A percentile compares a stretch with the other conserved stretches of the same genome.
Conservation (phyloP, 2,797 vertebrate genomes). For the Silurus aristotelis region DNA sequence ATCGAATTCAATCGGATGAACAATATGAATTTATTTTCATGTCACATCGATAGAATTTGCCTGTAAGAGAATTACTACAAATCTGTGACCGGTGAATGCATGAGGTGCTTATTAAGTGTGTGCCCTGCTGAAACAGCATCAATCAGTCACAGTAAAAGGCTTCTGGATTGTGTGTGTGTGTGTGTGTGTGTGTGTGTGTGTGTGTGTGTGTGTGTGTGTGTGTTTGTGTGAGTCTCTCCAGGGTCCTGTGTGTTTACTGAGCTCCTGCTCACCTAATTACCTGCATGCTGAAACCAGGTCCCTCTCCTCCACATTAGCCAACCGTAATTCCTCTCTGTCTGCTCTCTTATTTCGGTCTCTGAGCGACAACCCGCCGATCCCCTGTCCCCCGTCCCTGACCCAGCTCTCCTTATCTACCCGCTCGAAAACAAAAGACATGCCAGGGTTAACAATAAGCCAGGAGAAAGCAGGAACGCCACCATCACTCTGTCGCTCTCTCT, state of each 20-base stretch:
- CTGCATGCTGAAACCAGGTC: slow-evolving; percentile 61
- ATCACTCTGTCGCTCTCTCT: slow-evolving; percentile 47
- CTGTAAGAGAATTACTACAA: not conserved
- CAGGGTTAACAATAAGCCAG: slow-evolving; percentile 67
- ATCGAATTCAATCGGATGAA: not conserved
- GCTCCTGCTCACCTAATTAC: slow-evolving; percentile 71
- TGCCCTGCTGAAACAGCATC: slow-evolving; percentile 25
- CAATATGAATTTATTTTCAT: not conserved
- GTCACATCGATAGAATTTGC: not conserved
- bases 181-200: not conserved
- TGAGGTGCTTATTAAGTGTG: slow-evolving; percentile 5
- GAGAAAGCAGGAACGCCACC: slow-evolving; percentile 57
- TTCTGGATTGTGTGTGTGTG: slow-evolving; percentile 7
- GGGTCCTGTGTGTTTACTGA: slow-evolving; percentile 67
- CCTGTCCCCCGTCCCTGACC: slow-evolving; percentile 13
- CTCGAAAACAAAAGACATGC: slow-evolving; percentile 72
- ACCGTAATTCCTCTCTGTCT: slow-evolving; percentile 65
- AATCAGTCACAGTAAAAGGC: slow-evolving; percentile 9
- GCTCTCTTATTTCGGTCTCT: slow-evolving; percentile 59
- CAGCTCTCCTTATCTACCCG: slow-evolving; percentile 63
- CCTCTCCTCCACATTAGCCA: slow-evolving; percentile 61
- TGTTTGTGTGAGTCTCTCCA: slow-evolving; percentile 32
- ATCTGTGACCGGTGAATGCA: not conserved
- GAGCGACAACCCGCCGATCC: slow-evolving; percentile 60
- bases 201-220: not conserved